These are phyloP conservation scores for Phalacrocorax aristotelis DNA, from an alignment of 2,113 vertebrate species.

Conservation along the genomic window DNA sequence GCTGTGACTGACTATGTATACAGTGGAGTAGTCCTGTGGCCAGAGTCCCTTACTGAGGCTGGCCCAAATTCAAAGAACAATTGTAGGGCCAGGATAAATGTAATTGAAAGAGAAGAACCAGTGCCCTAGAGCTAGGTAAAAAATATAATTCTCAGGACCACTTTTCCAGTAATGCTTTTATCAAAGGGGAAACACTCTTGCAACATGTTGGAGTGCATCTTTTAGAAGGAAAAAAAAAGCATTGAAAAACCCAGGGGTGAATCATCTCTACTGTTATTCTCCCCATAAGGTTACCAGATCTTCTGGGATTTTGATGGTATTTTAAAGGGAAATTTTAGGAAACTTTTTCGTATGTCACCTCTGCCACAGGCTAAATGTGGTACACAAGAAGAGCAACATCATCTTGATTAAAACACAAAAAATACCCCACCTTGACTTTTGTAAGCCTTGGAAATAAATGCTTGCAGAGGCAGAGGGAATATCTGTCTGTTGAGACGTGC, in stretches of 20 bases:
- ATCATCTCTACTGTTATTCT: not conserved
- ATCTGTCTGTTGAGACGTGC: not conserved
- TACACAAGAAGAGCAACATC: not conserved
- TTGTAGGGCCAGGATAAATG: not conserved
- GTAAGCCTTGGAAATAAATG: not conserved
- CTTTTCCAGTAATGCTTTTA: not conserved
- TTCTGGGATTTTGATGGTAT: not conserved
- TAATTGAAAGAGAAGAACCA: not conserved
- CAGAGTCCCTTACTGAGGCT: not conserved
- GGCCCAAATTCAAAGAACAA: not conserved
- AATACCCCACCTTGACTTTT: not conserved
- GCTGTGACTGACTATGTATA: rapidly evolving
- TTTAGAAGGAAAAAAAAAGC: not conserved
- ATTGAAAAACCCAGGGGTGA: not conserved
- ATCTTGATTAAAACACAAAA: not conserved
- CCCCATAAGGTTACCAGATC: not conserved
- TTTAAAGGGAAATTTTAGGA: not conserved
- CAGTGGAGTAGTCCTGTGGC: not conserved
- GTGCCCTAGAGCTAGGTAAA: not conserved
- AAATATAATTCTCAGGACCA: not conserved
- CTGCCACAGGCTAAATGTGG: not conserved
- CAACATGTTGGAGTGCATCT: not conserved
- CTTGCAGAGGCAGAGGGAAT: not conserved
- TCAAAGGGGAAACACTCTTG: not conserved
- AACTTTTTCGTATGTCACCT: not conserved